Percentiles rank a stretch among this genome's conserved stretches.
phyloP scores from a whole-genome alignment of 2,888 invertebrate species.

The Drosophila putrida region DNA sequence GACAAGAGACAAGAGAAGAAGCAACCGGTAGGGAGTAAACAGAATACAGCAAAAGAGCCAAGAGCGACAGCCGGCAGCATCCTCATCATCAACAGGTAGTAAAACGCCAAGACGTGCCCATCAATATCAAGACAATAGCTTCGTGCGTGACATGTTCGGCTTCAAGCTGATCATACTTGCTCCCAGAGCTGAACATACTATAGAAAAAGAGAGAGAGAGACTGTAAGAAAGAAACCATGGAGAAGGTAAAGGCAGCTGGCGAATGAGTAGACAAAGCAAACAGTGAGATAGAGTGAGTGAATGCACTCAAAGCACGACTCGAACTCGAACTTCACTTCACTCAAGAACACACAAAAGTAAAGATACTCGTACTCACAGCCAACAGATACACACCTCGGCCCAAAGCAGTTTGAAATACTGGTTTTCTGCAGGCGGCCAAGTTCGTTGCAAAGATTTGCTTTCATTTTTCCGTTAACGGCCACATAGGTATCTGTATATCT shows the following conservation, averaged over 20 bases:
- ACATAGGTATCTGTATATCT: slow-evolving; percentile 10
- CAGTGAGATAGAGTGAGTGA: background rate
- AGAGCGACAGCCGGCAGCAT: slow-evolving; percentile 45
- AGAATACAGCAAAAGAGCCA: slow-evolving; percentile 3
- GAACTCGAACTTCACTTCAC: no score
- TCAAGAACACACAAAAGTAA: slow-evolving; percentile 35
- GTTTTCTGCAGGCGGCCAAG: slow-evolving; percentile 62
- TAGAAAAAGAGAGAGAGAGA: background rate
- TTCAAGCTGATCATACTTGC: slow-evolving; percentile 35
- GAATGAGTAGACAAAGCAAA: slow-evolving; percentile 37
- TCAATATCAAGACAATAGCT: slow-evolving; percentile 67
- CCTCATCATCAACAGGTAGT: slow-evolving; percentile 83
- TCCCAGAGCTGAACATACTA: background rate
- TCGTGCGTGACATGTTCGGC: slow-evolving; percentile 77
- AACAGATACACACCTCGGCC: slow-evolving; percentile 72
- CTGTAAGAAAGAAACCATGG: background rate
- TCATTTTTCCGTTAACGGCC: slow-evolving; percentile 77
- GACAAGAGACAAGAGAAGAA: slow-evolving; percentile 21
- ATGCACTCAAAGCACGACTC: slow-evolving; percentile 26
- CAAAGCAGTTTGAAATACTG: slow-evolving; percentile 69
- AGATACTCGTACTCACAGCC: slow-evolving; percentile 21
- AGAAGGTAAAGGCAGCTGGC: slow-evolving; percentile 40
- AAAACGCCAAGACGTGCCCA: slow-evolving; percentile 82
- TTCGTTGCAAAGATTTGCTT: slow-evolving; percentile 79
- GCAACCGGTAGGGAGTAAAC: background rate